Base-by-base conservation (phyloP, 2,888 invertebrate genomes). In the Timandra comae region DNA sequence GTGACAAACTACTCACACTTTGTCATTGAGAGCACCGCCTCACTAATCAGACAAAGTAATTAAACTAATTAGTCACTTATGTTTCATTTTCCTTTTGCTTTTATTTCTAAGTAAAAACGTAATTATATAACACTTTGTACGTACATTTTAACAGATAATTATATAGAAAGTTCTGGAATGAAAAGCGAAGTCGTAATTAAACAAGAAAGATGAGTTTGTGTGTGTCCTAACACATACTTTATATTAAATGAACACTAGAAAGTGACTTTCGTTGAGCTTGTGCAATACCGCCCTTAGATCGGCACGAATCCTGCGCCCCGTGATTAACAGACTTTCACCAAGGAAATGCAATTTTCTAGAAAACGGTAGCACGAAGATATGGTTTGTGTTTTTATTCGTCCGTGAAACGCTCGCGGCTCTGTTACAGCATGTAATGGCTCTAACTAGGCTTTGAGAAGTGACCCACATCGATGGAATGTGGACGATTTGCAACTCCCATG, bases 261-360 rank as follows among this genome's bases (percentile, higher is more conserved):
- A 70, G 70, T 59, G 38, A 45, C 53, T 52, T 51, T 30, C 36
- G 40, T 44, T 40, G 38, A 36, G 50, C 59, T 65, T 66, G 70
- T 69, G 72, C 67, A 70, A 70, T 75, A 69, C 71, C 60, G 65
- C 69, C 73, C 71, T 75, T 68, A 67, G 29, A 60, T 56, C 56
- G 55, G 57, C 61, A 61, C 54, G 66, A 70, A 64, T 74, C 70
- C 73, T 74, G 66, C 68, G 67, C 70, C 77, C 74, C 71, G 56
- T 76, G 64, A 81, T 81, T 79, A 78, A 24, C 10, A 7, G 46
- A 75, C 84, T 85, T 85, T 85, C 84, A 76, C 84, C 58, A 56
- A 77, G 81, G 82, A 84, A 82, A 81, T 63, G 79, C 67, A 78
- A 84, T 82, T 84, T 82, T 80, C 75, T 85, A 84, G 81, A 79